These are phyloP conservation scores for Limosa lapponica DNA, from an alignment of 2,797 vertebrate genomes.

Conservation along the genomic window DNA sequence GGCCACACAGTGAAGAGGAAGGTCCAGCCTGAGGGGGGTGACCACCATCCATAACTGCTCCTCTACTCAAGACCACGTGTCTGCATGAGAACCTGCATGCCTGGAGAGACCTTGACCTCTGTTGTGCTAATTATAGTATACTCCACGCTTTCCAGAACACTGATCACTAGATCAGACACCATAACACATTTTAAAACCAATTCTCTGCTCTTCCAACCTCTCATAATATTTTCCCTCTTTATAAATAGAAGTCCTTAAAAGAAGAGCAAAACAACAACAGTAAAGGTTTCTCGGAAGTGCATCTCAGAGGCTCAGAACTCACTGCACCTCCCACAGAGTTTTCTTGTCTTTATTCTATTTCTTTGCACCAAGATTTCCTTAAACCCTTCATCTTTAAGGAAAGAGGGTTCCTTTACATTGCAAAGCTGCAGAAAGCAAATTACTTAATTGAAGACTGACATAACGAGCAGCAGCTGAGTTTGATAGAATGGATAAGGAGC, in stretches of 20 bases:
- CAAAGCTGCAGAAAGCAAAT: neutral
- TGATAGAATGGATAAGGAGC: neutral
- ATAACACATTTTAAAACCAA: neutral
- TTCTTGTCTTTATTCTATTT: neutral
- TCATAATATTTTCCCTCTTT: neutral
- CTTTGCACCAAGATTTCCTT: neutral
- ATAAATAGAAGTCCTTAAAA: neutral
- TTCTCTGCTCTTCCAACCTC: neutral
- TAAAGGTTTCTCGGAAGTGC: neutral
- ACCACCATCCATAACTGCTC: neutral
- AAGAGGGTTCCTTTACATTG: neutral
- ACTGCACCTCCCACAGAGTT: neutral
- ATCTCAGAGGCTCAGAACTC: neutral
- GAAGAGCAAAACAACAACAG: neutral
- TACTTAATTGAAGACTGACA: neutral
- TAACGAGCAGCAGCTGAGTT: accelerated
- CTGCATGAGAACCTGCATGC: neutral
- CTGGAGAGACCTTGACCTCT: neutral
- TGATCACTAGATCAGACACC: neutral
- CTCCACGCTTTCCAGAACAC: neutral
- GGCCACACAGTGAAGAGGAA: neutral
- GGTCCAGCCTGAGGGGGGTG: neutral
- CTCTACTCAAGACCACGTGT: neutral
- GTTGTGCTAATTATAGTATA: neutral
- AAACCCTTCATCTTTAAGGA: neutral